phyloP scores from a whole-genome alignment of 1,140 invertebrate genomes.

The Orius insidiosus region DNA sequence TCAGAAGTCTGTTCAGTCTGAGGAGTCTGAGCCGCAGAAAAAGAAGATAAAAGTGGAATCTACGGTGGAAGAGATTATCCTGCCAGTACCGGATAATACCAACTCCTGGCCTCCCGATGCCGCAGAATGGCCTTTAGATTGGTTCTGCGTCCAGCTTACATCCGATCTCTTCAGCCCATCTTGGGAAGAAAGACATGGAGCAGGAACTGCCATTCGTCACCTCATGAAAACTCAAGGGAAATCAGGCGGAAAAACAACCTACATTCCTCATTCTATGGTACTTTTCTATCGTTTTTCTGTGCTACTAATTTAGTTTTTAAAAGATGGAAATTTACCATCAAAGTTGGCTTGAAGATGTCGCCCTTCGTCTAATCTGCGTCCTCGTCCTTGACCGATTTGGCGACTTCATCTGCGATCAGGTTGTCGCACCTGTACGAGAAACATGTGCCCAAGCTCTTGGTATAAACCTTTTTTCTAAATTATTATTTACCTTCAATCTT shows the following conservation, averaged over 20 bases:
- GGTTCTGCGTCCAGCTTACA: slow-evolving; percentile 64
- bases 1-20: slow-evolving; percentile 22
- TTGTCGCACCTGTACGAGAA: slow-evolving; percentile 91
- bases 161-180: slow-evolving; percentile 72
- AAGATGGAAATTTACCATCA: slow-evolving; percentile 55
- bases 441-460: slow-evolving; percentile 88
- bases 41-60: slow-evolving; percentile 50
- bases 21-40: slow-evolving; percentile 31
- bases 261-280: slow-evolving; percentile 38
- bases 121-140: slow-evolving; percentile 65
- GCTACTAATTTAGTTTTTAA: slow-evolving; percentile 7
- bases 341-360: slow-evolving; percentile 76
- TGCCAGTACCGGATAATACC: slow-evolving; percentile 28
- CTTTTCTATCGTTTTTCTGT: background rate
- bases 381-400: slow-evolving; percentile 87
- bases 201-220: slow-evolving; percentile 80
- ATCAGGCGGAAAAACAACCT: slow-evolving; percentile 51
- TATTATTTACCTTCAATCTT: slow-evolving; percentile 11
- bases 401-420: slow-evolving; percentile 94
- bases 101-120: slow-evolving; percentile 28
- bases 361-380: slow-evolving; percentile 75
- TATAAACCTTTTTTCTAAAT: slow-evolving; percentile 16
- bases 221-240: slow-evolving; percentile 62
- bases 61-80: slow-evolving; percentile 17
- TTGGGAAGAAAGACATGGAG: slow-evolving; percentile 90